These are phyloP conservation scores for Dasyprocta punctata DNA, from an alignment of 2,113 vertebrate species.

Conservation along the genomic window DNA sequence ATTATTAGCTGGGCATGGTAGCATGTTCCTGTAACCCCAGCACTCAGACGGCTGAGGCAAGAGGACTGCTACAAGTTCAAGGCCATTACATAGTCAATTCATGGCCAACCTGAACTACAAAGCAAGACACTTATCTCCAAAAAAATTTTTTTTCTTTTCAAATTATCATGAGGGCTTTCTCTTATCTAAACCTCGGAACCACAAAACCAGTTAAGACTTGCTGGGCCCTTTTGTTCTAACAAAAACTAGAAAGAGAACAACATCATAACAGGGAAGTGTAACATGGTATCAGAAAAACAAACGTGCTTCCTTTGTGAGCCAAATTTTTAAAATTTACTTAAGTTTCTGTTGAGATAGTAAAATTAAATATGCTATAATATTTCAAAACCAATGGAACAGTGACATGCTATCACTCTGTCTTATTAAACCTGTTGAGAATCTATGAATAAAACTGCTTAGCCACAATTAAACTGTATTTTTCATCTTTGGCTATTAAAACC, in stretches of 20 bases:
- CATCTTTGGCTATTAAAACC: not conserved
- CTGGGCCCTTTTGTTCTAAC: not conserved
- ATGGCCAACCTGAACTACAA: not conserved
- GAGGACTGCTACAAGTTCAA: not conserved
- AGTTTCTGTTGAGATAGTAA: not conserved
- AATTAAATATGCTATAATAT: slow-evolving; percentile 34
- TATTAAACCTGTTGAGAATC: slow-evolving; percentile 23
- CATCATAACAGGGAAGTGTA: not conserved
- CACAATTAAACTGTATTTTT: slow-evolving; percentile 34
- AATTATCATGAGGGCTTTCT: not conserved
- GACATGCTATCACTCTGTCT: not conserved
- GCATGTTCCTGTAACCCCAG: not conserved
- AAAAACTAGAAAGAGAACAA: slow-evolving; percentile 44
- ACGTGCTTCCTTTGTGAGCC: not conserved
- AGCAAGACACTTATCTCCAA: not conserved
- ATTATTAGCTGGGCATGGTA: not conserved
- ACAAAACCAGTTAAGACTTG: slow-evolving; percentile 39
- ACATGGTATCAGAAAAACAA: slow-evolving; percentile 19
- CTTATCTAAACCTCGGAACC: slow-evolving; percentile 23
- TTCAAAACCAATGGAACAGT: not conserved
- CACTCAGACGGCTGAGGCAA: not conserved
- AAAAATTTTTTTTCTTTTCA: not conserved
- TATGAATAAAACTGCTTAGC: not conserved
- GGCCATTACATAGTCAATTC: not conserved
- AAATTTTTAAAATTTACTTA: slow-evolving; percentile 27